phyloP scores from a whole-genome alignment of 2,797 vertebrate genomes.

The Tapirus indicus region DNA sequence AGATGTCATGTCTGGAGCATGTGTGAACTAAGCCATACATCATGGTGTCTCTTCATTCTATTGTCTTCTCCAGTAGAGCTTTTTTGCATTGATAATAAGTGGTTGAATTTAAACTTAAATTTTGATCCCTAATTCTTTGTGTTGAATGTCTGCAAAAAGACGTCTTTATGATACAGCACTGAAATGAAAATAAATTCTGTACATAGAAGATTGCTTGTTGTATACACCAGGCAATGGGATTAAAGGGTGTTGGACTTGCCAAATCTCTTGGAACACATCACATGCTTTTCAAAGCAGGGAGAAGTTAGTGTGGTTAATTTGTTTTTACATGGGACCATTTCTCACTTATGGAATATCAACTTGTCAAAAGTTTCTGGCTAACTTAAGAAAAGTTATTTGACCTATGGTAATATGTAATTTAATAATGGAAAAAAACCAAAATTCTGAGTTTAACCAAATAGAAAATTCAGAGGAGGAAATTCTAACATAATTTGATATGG shows the following conservation, averaged over 20 bases:
- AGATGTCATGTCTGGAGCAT: neutral
- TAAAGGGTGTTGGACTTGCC: neutral
- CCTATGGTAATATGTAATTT: neutral
- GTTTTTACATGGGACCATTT: neutral
- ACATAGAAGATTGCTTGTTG: neutral
- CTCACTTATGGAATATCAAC: neutral
- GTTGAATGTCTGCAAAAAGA: constrained; percentile 32
- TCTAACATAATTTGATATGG: constrained; percentile 61
- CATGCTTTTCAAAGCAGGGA: neutral
- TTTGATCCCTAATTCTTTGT: neutral
- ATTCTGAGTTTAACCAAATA: constrained; percentile 46
- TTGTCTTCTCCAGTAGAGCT: neutral
- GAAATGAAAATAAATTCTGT: constrained; percentile 63
- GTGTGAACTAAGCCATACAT: neutral
- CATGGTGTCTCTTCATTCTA: neutral
- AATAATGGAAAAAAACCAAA: neutral
- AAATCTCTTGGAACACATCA: neutral
- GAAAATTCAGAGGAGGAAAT: constrained; percentile 53
- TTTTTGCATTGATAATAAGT: constrained; percentile 15
- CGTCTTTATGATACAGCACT: neutral
- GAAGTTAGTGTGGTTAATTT: constrained; percentile 1
- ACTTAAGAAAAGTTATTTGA: constrained; percentile 48
- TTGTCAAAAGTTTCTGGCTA: constrained; percentile 32
- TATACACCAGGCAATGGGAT: neutral
- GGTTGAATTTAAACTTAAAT: neutral